phyloP scores from a whole-genome alignment of 2,797 vertebrate species.

The Mormyrops boulengeri region DNA sequence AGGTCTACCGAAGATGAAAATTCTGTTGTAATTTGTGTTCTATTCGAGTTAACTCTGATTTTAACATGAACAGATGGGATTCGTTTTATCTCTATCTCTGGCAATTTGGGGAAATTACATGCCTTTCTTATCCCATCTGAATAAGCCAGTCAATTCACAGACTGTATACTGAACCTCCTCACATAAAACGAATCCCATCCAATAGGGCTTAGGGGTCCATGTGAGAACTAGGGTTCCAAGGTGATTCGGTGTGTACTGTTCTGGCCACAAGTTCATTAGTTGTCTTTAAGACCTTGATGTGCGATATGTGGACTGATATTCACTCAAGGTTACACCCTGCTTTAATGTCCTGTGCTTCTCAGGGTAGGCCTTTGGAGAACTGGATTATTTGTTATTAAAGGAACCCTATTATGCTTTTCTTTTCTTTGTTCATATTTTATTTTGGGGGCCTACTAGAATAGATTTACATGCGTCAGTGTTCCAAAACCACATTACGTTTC shows the following conservation, averaged over 20 bases:
- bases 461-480: neutral
- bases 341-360: neutral
- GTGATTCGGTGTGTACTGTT: neutral
- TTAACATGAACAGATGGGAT: neutral
- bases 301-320: neutral
- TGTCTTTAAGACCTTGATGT: neutral
- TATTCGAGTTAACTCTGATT: neutral
- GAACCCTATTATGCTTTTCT: neutral
- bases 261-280: neutral
- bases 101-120: neutral
- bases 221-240: neutral
- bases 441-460: neutral
- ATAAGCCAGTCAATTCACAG: neutral
- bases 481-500: neutral
- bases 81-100: neutral
- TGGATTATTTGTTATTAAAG: neutral
- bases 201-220: neutral
- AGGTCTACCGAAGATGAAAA: neutral
- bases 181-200: neutral
- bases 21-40: neutral
- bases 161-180: neutral
- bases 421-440: neutral
- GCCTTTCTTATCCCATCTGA: neutral
- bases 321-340: neutral
- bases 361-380: neutral